A percentile compares a stretch with the other conserved stretches of the same genome.
These are phyloP conservation scores for Galaxea fascicularis DNA, from an alignment of 92 coral and sea anemone genomes.

Conservation along the genomic window DNA sequence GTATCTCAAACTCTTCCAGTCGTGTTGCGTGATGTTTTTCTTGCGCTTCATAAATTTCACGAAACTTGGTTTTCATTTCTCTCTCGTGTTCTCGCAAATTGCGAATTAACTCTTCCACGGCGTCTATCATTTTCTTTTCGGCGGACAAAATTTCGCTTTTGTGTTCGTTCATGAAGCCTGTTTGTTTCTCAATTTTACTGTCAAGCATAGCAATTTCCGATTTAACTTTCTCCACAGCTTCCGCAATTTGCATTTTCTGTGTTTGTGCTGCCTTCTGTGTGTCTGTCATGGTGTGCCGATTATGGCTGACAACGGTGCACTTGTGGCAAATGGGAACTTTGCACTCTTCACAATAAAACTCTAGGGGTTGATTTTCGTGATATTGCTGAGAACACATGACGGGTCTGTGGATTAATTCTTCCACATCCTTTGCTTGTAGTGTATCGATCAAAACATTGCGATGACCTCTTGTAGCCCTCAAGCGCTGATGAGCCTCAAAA, in stretches of 20 bases:
- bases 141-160: neutral
- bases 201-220: neutral
- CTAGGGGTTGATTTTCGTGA: conserved; percentile 4
- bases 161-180: neutral
- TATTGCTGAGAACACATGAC: conserved; percentile 10
- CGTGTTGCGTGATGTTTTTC: neutral
- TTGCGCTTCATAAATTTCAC: conserved; percentile 6
- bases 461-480: conserved; percentile 12
- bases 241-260: neutral
- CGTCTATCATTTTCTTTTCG: neutral
- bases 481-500: conserved; percentile 5
- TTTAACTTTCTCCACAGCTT: conserved; percentile 16
- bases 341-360: conserved; percentile 21
- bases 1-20: conserved; percentile 10
- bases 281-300: conserved; percentile 3
- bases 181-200: neutral
- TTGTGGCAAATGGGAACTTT: conserved; percentile 9
- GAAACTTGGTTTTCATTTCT: neutral
- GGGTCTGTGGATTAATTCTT: conserved; percentile 7
- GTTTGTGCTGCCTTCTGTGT: conserved; percentile 9
- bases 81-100: conserved; percentile 24
- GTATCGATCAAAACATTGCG: conserved; percentile 10
- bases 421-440: neutral
- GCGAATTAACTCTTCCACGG: conserved; percentile 17
- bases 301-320: conserved; percentile 16